These are phyloP conservation scores for Aplysina aerophoba DNA, from an alignment of 37 sponge, comb jelly and placozoan genomes.

Conservation along the genomic window DNA sequence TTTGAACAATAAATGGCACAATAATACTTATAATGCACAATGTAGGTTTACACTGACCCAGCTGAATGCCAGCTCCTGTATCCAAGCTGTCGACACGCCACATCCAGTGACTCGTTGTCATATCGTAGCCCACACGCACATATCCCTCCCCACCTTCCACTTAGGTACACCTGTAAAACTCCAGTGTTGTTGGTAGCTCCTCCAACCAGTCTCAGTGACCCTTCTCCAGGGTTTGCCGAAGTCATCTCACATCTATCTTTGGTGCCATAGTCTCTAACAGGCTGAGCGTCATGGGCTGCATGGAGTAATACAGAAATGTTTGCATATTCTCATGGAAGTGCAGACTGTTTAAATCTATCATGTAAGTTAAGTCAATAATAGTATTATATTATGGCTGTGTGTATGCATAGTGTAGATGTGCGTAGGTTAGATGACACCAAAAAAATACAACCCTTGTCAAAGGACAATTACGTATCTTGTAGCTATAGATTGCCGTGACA, in stretches of 20 bases:
- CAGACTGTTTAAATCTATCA: no score
- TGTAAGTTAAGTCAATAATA: no score
- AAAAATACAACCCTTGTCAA: no score
- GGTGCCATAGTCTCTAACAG: no score
- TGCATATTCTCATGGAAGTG: no score
- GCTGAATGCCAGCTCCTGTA: background rate
- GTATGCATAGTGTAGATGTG: no score
- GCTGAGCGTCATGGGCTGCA: no score
- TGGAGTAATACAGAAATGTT: no score
- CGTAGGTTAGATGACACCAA: no score
- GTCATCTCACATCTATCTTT: background rate
- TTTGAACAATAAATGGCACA: background rate
- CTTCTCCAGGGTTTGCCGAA: slow-evolving; percentile 10
- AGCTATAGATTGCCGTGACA: no score
- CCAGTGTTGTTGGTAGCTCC: background rate
- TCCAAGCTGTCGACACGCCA: slow-evolving; percentile 27
- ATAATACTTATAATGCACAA: background rate
- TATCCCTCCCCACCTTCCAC: slow-evolving; percentile 13
- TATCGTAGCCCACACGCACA: background rate
- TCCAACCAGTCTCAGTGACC: slow-evolving; percentile 17
- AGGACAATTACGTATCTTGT: no score
- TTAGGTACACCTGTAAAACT: background rate
- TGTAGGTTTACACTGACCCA: background rate
- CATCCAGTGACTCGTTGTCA: background rate
- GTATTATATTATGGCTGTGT: no score